Percentiles rank a stretch among this genome's conserved stretches.
Conservation (phyloP, 2,888 invertebrate genomes). For the Dasysyrphus albostriatus region DNA sequence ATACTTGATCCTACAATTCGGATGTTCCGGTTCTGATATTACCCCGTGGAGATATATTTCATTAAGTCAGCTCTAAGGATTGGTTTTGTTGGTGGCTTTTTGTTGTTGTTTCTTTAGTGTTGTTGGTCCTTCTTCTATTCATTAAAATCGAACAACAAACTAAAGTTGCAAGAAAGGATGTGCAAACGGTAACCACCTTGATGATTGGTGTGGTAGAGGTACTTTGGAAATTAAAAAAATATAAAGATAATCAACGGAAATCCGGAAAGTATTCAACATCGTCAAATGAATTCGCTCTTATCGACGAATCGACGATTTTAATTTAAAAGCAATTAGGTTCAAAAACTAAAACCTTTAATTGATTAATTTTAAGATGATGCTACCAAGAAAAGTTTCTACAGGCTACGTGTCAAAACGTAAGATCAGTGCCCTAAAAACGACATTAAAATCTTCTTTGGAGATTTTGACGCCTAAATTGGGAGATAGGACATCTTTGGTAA, state of each 20-base stretch:
- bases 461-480: too few species aligned
- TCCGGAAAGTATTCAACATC: neutral
- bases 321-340: too few species aligned
- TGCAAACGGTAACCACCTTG: neutral
- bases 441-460: too few species aligned
- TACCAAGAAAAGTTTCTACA: too few species aligned
- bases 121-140: constrained; percentile 31
- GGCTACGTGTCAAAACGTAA: too few species aligned
- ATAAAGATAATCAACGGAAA: neutral
- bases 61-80: constrained; percentile 46
- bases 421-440: too few species aligned
- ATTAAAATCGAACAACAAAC: constrained; percentile 33
- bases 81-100: neutral
- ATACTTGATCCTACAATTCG: constrained; percentile 62
- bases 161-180: neutral
- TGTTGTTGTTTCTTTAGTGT: neutral
- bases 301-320: too few species aligned
- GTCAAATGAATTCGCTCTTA: neutral
- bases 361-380: too few species aligned
- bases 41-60: constrained; percentile 63
- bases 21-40: constrained; percentile 60
- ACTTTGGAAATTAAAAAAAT: neutral
- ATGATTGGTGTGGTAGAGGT: neutral
- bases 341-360: too few species aligned
- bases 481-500: too few species aligned